These are phyloP conservation scores for Cnemophilus loriae DNA, from an alignment of 2,113 vertebrate species.

Conservation along the genomic window DNA sequence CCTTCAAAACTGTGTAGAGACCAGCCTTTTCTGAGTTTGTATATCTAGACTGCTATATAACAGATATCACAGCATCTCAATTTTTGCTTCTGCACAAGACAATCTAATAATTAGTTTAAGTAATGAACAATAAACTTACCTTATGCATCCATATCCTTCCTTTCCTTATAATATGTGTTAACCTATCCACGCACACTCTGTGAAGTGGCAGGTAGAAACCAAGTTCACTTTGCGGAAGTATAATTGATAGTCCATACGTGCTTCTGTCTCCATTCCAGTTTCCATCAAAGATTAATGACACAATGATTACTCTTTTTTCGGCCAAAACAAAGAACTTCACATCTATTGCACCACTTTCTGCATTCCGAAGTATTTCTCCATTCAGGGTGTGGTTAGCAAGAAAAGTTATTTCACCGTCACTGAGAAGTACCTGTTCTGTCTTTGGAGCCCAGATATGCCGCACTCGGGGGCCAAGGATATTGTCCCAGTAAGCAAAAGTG, in stretches of 20 bases:
- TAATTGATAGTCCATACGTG: conserved; percentile 93
- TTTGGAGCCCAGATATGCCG: conserved; percentile 94
- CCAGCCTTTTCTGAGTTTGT: not conserved
- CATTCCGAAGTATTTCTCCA: conserved; percentile 95
- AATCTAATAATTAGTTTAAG: not conserved
- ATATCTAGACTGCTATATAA: not conserved
- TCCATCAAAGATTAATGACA: conserved; percentile 96
- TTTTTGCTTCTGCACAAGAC: not conserved
- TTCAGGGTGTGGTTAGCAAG: conserved; percentile 97
- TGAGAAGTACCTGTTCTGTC: conserved; percentile 83
- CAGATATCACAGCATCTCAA: not conserved
- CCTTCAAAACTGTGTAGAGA: not conserved
- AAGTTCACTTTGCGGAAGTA: conserved; percentile 91
- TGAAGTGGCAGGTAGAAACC: conserved; percentile 93
- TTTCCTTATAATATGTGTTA: conserved; percentile 93
- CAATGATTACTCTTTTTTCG: conserved; percentile 95
- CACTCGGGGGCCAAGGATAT: conserved; percentile 94
- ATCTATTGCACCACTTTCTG: conserved; percentile 93
- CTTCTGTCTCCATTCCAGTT: conserved; percentile 97
- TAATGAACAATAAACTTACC: conserved; percentile 69
- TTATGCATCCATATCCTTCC: conserved; percentile 99
- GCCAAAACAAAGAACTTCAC: conserved; percentile 97
- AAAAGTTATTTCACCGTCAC: conserved; percentile 94
- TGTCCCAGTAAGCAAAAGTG: conserved; percentile 99
- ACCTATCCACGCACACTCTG: conserved; percentile 89